Conservation (phyloP, 1,140 invertebrate species). For the Ericerus pela region DNA sequence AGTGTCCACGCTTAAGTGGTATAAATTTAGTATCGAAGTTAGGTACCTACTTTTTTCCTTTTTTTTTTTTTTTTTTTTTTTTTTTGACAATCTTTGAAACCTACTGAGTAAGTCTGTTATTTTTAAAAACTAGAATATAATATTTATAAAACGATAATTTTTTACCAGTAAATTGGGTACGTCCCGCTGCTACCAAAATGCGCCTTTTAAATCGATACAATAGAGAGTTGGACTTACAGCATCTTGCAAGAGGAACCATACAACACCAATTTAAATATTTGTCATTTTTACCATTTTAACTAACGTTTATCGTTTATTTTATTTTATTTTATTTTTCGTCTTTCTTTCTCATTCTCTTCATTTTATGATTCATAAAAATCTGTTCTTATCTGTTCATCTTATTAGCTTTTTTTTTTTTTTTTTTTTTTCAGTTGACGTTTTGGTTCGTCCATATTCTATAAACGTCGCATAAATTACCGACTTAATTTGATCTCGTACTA, state of each 20-base stretch:
- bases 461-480: conserved; percentile 10
- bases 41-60: too few relatives aligned
- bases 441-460: conserved; percentile 3
- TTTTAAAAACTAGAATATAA: too few relatives aligned
- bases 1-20: too few relatives aligned
- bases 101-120: too few relatives aligned
- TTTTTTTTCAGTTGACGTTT: conserved; percentile 8
- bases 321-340: too few relatives aligned
- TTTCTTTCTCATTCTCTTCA: too few relatives aligned
- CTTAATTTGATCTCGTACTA: conserved; percentile 8
- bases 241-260: background rate
- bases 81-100: too few relatives aligned
- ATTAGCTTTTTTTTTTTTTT: too few relatives aligned
- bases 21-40: conserved; percentile 1
- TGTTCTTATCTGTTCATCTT: conserved; percentile 2
- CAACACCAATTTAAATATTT: conserved; percentile 8
- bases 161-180: too few relatives aligned
- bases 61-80: too few relatives aligned
- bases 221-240: background rate
- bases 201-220: background rate
- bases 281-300: conserved; percentile 1
- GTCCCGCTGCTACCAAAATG: conserved; percentile 5
- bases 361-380: conserved; percentile 8
- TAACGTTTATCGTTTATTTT: conserved; percentile 12
- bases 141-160: too few relatives aligned